These are phyloP conservation scores for Leptopilina boulardi DNA, from an alignment of 1,140 invertebrate genomes.

Conservation along the genomic window DNA sequence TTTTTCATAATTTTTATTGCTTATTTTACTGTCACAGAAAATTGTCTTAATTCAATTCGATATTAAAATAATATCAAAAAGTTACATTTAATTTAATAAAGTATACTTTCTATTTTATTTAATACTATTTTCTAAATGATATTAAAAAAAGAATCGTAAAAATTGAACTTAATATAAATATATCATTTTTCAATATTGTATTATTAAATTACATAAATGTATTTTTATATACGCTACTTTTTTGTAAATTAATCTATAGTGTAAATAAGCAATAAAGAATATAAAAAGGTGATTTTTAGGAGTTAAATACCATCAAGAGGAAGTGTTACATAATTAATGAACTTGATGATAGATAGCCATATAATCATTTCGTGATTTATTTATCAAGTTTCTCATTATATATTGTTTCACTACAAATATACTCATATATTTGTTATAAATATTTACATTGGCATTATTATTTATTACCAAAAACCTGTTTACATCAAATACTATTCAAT, in stretches of 20 bases:
- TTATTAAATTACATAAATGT: too few species aligned
- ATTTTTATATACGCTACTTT: not conserved
- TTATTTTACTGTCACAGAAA: too few species aligned
- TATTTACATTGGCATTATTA: not conserved
- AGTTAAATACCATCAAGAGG: not conserved
- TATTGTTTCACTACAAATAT: not conserved
- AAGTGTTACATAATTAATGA: slow-evolving; percentile 64
- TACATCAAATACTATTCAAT: not conserved
- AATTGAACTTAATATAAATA: too few species aligned
- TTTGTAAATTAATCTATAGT: not conserved
- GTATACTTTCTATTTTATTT: too few species aligned
- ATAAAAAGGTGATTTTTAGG: slow-evolving; percentile 1
- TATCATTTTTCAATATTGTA: too few species aligned
- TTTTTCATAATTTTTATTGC: too few species aligned
- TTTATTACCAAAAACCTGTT: not conserved
- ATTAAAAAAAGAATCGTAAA: too few species aligned
- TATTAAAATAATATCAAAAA: too few species aligned
- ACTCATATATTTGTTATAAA: not conserved
- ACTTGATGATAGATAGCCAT: slow-evolving; percentile 48
- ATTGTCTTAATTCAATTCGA: too few species aligned
- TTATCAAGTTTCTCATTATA: not conserved
- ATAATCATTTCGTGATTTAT: not conserved
- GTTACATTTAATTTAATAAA: too few species aligned
- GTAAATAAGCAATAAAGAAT: not conserved
- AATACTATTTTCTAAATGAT: too few species aligned